Conservation (phyloP, 1,140 invertebrate genomes). For the Nebria ingens region DNA sequence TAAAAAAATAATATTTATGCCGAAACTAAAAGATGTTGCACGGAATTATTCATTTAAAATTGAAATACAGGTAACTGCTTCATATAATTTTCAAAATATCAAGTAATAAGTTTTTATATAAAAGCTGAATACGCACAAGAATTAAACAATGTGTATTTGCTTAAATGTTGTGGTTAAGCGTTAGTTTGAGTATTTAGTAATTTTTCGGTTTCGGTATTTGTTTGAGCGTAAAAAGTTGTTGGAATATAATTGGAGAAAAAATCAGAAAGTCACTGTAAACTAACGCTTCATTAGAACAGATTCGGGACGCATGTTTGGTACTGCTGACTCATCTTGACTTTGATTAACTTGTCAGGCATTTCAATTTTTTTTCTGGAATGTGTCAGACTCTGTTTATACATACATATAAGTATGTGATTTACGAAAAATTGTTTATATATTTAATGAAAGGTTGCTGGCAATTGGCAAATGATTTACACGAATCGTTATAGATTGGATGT, state of each 20-base stretch:
- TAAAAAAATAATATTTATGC: background rate
- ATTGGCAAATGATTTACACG: too few relatives aligned
- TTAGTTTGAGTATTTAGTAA: background rate
- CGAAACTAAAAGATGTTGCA: background rate
- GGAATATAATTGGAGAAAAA: conserved; percentile 15
- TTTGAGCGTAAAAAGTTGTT: too few relatives aligned
- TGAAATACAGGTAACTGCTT: background rate
- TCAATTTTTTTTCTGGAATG: conserved; percentile 22
- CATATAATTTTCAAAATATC: conserved; percentile 2
- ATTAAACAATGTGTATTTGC: background rate
- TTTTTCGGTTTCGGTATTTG: background rate
- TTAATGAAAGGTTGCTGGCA: too few relatives aligned
- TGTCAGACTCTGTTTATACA: too few relatives aligned
- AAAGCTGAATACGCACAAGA: background rate
- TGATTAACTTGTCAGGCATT: conserved; percentile 32
- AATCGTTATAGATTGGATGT: too few relatives aligned
- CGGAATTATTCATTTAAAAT: background rate
- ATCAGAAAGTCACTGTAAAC: conserved; percentile 21
- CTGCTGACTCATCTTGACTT: conserved; percentile 24
- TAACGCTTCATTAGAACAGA: conserved; percentile 22
- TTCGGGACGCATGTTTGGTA: conserved; percentile 27
- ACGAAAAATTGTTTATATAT: too few relatives aligned
- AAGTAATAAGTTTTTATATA: conserved; percentile 1
- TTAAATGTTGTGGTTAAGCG: background rate
- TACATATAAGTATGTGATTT: too few relatives aligned